Evolutionary conservation across 2,888 invertebrate species (phyloP), one percentile per base, ranked within the genome.

Genomic region (Pachliopta kotzebuea): DNA sequence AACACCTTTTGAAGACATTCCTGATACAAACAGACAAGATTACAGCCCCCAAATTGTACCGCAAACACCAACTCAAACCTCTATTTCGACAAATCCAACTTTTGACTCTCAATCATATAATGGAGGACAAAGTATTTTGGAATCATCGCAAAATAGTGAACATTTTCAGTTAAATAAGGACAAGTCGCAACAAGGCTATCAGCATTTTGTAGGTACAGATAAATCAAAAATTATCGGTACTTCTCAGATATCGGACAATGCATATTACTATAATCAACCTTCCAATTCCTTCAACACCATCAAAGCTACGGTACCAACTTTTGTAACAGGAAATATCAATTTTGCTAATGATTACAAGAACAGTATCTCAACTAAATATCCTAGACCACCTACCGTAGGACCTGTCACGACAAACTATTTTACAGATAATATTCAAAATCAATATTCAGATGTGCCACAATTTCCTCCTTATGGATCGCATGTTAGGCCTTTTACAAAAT

Each of bases 261-360:
- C 85, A 18, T 88, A 88, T 63, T 76, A 80, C 68, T 88, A 88
- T 68, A 82, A 80, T 49, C 79, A 77, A 65, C 88, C 90, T 21
- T 72, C 79, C 2, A 79, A 76, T 49, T 74, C 82, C 52, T 87
- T 88, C 60, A 72, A 70, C 37, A 70, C 69, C 9, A 74, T 76
- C 76, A 74, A 74, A 70, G 67, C 75, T 63, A 73, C 68, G 6
- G 70, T 72, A 55, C 60, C 70, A 45, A 68, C 72, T 29, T 70
- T 70, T 45, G 61, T 60, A 37, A 11, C 58, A 14, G 55, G 11
- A 62, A 68, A 67, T 49, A 62, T 62, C 29, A 66, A 71, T 56
- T 63, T 63, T 20, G 42, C 63, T 8, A 66, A 60, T 31, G 61
- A 20, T 49, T 57, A 67, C 11, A 68, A 68, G 57, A 66, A 69